A percentile compares a stretch with the other conserved stretches of the same genome.
These are phyloP conservation scores for Porites evermanni DNA, from an alignment of 92 coral and sea anemone genomes.

Conservation along the genomic window DNA sequence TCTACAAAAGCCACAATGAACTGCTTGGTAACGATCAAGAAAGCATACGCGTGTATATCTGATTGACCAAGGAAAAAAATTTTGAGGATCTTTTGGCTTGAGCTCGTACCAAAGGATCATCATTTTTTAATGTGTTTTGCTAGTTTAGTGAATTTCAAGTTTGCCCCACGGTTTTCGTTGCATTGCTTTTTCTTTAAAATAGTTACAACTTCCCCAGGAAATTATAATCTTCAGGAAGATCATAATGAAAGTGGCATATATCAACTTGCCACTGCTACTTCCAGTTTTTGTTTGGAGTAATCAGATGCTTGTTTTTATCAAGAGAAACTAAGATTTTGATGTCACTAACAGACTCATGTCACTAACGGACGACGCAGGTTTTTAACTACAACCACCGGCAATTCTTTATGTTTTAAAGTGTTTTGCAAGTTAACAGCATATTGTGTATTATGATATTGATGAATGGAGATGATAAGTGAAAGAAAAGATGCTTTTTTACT, in stretches of 20 bases:
- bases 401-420: constrained; percentile 20
- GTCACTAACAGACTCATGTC: constrained; percentile 25
- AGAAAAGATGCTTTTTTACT: constrained; percentile 33
- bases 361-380: constrained; percentile 44
- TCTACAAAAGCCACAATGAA: too few relatives aligned
- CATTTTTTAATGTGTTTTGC: too few relatives aligned
- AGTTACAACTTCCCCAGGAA: too few relatives aligned
- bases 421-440: constrained; percentile 27
- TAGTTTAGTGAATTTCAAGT: too few relatives aligned
- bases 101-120: too few relatives aligned
- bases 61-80: too few relatives aligned
- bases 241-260: neutral
- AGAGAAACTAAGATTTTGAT: neutral
- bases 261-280: neutral
- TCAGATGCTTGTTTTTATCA: constrained; percentile 9
- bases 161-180: too few relatives aligned
- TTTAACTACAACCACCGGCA: constrained; percentile 23
- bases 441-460: constrained; percentile 29
- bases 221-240: too few relatives aligned
- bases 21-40: too few relatives aligned
- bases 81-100: too few relatives aligned
- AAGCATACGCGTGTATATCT: too few relatives aligned
- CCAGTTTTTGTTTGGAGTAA: neutral
- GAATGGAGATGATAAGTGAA: constrained; percentile 45
- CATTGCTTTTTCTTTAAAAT: too few relatives aligned